Percentiles rank a stretch among this genome's conserved stretches.
Evolutionary conservation across 2,797 vertebrate genomes (phyloP).

Genomic region (Lutjanus argentimaculatus): DNA sequence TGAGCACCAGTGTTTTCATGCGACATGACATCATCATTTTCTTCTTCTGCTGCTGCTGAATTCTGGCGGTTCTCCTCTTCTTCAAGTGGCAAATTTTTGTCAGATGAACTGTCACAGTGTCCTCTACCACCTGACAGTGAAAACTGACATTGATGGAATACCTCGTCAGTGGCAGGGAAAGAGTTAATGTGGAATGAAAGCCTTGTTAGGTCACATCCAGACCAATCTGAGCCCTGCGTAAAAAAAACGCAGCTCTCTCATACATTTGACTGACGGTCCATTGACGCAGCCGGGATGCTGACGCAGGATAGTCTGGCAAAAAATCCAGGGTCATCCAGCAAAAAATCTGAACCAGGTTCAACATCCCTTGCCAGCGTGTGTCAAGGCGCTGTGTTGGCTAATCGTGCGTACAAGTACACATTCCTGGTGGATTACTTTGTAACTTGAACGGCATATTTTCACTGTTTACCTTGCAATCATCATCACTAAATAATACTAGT

Average conservation of each 20-base stretch:
- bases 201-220: background rate
- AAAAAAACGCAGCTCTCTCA: background rate
- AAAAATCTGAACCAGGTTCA: background rate
- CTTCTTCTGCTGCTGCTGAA: no score
- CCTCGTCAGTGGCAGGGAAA: no score
- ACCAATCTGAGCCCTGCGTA: background rate
- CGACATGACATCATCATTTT: no score
- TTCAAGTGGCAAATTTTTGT: no score
- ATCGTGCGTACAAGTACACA: background rate
- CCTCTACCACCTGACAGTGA: no score
- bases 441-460: background rate
- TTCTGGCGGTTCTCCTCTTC: no score
- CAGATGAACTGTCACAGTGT: no score
- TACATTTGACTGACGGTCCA: background rate
- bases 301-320: background rate
- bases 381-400: background rate
- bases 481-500: background rate
- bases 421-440: background rate
- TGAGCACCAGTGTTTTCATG: no score
- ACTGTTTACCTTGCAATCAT: background rate
- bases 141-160: no score
- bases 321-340: background rate
- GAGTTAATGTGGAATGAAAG: no score
- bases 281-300: background rate
- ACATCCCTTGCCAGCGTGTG: background rate